Percentiles rank a stretch among this genome's conserved stretches.
Evolutionary conservation across 2,113 vertebrate species (phyloP).

Genomic region (Nannobrachium achirus): DNA sequence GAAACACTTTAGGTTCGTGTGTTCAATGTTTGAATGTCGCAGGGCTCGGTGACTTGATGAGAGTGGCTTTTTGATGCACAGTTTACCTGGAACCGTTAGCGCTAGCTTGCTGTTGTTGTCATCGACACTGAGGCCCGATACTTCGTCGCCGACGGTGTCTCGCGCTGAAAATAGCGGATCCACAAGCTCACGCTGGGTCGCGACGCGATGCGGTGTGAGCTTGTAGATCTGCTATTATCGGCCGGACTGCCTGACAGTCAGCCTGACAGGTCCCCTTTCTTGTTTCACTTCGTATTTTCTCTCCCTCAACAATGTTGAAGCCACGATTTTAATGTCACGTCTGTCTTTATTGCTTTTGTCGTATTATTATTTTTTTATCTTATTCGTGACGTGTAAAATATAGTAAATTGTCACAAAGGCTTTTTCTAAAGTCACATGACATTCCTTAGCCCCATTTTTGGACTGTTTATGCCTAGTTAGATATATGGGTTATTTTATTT

Average conservation of each 20-base stretch:
- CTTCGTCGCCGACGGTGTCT: no score
- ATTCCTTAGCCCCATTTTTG: background rate
- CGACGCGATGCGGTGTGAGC: no score
- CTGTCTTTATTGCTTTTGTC: background rate
- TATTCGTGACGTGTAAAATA: background rate
- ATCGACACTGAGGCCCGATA: background rate
- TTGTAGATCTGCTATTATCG: no score
- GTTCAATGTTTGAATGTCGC: background rate
- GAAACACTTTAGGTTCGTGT: background rate
- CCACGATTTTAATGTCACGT: background rate
- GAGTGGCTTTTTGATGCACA: background rate
- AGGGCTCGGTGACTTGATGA: background rate
- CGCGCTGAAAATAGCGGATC: no score
- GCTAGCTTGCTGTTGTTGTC: constrained; percentile 50
- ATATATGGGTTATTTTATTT: background rate
- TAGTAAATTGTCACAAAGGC: background rate
- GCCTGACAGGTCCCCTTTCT: constrained; percentile 20
- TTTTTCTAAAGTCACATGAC: constrained; percentile 44
- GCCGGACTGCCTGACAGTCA: no score
- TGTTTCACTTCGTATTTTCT: constrained; percentile 5
- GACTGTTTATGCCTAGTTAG: background rate
- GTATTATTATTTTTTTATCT: background rate
- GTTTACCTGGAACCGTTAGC: background rate
- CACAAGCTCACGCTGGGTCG: no score
- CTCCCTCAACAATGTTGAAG: background rate